Base-by-base conservation (phyloP, 1,140 invertebrate species). In the Brachionus calyciflorus region DNA sequence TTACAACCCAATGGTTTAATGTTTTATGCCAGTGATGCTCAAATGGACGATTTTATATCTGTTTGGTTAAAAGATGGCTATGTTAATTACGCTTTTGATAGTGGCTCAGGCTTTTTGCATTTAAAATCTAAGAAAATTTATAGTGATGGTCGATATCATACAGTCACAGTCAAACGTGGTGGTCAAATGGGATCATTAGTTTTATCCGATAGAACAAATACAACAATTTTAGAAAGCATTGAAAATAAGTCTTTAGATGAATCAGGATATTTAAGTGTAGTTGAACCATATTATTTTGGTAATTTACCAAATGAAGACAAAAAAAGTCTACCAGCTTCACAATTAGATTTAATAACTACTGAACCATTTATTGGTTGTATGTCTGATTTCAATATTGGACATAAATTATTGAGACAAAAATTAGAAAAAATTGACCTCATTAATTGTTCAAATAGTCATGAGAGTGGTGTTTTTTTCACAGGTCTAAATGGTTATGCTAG, bases 51-150 rank as follows among this genome's bases (percentile, higher is more conserved):
- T 81, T 91, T 91, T 81, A 87, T 96, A 2, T 89, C 91, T 6
- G 81, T 97, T 0, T 93, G 90, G 80, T 86, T 98, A 81, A 87
- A 89, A 53, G 88, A 91, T 46, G 93, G 93, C 49, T 79, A 89
- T 86, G 80, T 93, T 14, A 81, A 89, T 63, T 92, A 90, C 80
- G 85, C 87, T 2, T 92, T 90, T 80, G 89, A 90, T 79, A 91
- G 89, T 83, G 92, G 91, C 33, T 88, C 85, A 19, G 90, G 89
- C 3, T 19, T 73, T n/a, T 19, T 51, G 17, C 69, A 73, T 30
- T 19, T 73, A 12, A 73, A 41, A 49, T 73, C 69, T 2, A 55
- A 73, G n/a, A 19, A 33, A 33, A 51, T 73, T 40, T 73, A 73
- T 19, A 49, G 37, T 30, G 51, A 73, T 40, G 69, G 69, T 37